phyloP scores from a whole-genome alignment of 2,888 invertebrate species.

The Acrobasis consociella region DNA sequence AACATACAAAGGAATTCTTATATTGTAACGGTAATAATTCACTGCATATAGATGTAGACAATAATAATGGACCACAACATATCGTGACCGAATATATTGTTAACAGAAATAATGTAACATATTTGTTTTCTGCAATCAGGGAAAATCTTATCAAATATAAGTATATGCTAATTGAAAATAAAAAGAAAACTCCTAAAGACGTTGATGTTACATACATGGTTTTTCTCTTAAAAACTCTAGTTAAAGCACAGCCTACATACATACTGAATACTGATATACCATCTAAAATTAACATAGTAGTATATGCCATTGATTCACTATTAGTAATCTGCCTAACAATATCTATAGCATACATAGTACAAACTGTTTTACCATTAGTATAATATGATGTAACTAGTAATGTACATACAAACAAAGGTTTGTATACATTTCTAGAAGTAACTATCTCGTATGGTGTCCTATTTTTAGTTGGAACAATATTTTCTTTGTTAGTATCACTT shows the following conservation, averaged over 20 bases:
- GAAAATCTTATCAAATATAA: slow-evolving; percentile 38
- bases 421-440: slow-evolving; percentile 42
- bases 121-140: slow-evolving; percentile 36
- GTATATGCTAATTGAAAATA: slow-evolving; percentile 40
- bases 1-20: background rate
- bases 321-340: slow-evolving; percentile 48
- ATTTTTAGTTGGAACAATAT: slow-evolving; percentile 10
- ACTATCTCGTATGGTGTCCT: slow-evolving; percentile 28
- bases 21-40: slow-evolving; percentile 10
- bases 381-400: slow-evolving; percentile 34
- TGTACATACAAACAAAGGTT: slow-evolving; percentile 40
- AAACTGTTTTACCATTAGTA: slow-evolving; percentile 48
- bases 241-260: slow-evolving; percentile 41
- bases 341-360: slow-evolving; percentile 47
- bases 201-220: slow-evolving; percentile 38
- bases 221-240: slow-evolving; percentile 41
- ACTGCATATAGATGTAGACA: slow-evolving; percentile 15
- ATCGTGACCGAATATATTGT: slow-evolving; percentile 3
- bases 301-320: slow-evolving; percentile 45
- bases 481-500: background rate
- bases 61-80: slow-evolving; percentile 18
- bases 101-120: background rate
- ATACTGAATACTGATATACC: slow-evolving; percentile 49
- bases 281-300: slow-evolving; percentile 52
- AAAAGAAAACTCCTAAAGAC: slow-evolving; percentile 33